Base-by-base conservation (phyloP, 1,140 invertebrate genomes). In the Formica exsecta region DNA sequence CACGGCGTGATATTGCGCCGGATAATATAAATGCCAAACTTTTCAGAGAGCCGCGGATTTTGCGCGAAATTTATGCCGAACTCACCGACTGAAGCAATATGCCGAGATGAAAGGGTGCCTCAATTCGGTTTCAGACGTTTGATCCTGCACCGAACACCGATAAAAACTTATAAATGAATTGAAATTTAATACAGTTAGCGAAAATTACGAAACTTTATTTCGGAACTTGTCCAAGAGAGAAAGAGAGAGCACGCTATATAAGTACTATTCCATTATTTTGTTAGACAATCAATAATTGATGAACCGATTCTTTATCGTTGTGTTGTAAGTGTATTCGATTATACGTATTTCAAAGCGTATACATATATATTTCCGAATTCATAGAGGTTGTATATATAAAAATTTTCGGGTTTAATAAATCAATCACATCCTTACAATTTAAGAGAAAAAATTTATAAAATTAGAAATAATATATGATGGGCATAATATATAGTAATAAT, bases 121-220 rank as follows among this genome's bases (percentile, higher is more conserved):
- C 68, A 13, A 13, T 74, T 19, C 38, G 38, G 41, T 36, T 62
- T 74, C 68, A 74, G 54, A 83, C 79, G 79, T 83, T 83, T 83
- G 79, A 83, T 83, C 79, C 68, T 73, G 54, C 68, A 36, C 54
- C 62, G 25, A 29, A 59, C 77, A 44, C 3, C 36, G n/a, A 44
- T 74, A 74, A 83, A 83, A 70, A 51, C 48, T 83, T 83, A 83
- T 74, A 83, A 83, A 83, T 74, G 79, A 83, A 83, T 83, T 83
- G 68, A 83, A 83, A 83, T 83, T 83, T 83, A 83, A 83, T 83
- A 62, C 79, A 74, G 57, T 83, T 83, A 83, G 41, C 54, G 25
- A 29, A 83, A 81, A 81, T 81, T 73, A 81, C 66, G 19, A 59
- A 83, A 83, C 68, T 83, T 83, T 64, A 83, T 83, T 83, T 83